Conservation (phyloP, 2,888 invertebrate species). For the Ophion ellenae region DNA sequence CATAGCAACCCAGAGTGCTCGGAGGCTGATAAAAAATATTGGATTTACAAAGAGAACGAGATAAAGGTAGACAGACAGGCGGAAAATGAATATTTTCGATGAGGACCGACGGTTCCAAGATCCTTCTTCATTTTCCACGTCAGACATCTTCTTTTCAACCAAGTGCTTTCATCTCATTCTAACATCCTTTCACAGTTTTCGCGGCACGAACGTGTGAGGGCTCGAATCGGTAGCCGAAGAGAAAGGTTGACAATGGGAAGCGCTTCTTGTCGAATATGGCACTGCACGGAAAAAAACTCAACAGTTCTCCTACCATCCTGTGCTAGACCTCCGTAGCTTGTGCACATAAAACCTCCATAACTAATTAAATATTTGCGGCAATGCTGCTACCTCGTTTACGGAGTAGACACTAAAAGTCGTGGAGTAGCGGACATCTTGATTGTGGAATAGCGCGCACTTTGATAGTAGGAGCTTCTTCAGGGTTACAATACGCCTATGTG, state of each 20-base stretch:
- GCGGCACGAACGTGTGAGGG: not conserved
- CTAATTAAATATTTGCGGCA: not conserved
- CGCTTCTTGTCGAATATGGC: conserved; percentile 7
- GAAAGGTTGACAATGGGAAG: not conserved
- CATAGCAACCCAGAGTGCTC: not conserved
- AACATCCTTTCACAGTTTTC: not conserved
- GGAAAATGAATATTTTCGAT: conserved; percentile 15
- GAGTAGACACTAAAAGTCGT: not conserved
- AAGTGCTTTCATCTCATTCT: not conserved
- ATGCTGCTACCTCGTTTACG: not conserved
- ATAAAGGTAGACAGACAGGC: not conserved
- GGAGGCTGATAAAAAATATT: not conserved
- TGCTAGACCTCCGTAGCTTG: not conserved
- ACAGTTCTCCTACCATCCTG: not conserved
- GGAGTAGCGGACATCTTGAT: not conserved
- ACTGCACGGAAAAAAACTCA: not conserved
- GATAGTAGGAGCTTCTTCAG: not conserved
- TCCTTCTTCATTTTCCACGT: conserved; percentile 30
- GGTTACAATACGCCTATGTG: not conserved
- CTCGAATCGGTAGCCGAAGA: not conserved
- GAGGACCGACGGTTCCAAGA: conserved; percentile 46
- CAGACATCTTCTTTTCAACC: conserved; percentile 28
- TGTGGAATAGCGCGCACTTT: not conserved
- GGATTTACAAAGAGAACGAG: too few species aligned
- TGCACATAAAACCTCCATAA: not conserved